Percentiles rank a stretch among this genome's conserved stretches.
These are phyloP conservation scores for Yasuhikotakia modesta DNA, from an alignment of 2,797 vertebrate genomes.

Conservation along the genomic window DNA sequence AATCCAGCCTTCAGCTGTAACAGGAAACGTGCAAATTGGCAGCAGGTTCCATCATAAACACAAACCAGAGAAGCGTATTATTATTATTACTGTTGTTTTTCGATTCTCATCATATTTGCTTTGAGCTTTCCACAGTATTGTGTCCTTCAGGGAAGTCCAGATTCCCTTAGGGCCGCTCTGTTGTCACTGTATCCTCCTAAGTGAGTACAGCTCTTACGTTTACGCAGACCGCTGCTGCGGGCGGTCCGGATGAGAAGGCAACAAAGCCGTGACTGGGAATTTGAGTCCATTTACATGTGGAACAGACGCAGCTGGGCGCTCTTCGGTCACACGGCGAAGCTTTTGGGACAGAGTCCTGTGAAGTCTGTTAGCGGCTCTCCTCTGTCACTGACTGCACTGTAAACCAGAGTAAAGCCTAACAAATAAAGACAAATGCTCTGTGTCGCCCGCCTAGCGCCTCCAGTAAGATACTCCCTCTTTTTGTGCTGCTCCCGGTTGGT, in stretches of 20 bases:
- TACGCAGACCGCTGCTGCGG: constrained; percentile 36
- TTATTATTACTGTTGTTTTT: background rate
- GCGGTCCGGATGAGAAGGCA: constrained; percentile 35
- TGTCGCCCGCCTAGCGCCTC: constrained; percentile 56
- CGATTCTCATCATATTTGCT: constrained; percentile 3
- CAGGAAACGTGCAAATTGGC: background rate
- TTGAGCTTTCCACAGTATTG: constrained; percentile 8
- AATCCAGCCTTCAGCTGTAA: background rate
- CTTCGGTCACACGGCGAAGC: constrained; percentile 21
- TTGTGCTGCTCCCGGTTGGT: constrained; percentile 59
- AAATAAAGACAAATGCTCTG: constrained; percentile 67
- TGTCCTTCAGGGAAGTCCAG: constrained; percentile 38
- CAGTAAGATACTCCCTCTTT: constrained; percentile 43
- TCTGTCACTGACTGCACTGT: constrained; percentile 25
- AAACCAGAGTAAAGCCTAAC: constrained; percentile 44
- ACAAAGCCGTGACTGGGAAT: constrained; percentile 29
- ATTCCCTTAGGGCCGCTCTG: constrained; percentile 38
- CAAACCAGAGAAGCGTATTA: background rate
- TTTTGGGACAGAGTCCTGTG: constrained; percentile 36
- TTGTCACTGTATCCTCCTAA: constrained; percentile 33
- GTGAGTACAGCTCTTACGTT: constrained; percentile 3
- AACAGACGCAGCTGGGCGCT: constrained; percentile 44
- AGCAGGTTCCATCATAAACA: background rate
- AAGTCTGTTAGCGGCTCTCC: constrained; percentile 42
- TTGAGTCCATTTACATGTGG: constrained; percentile 52